Evolutionary conservation across 1,140 invertebrate genomes (phyloP), one percentile per base, ranked within the genome.

Genomic region (Cotesia chilonis): DNA sequence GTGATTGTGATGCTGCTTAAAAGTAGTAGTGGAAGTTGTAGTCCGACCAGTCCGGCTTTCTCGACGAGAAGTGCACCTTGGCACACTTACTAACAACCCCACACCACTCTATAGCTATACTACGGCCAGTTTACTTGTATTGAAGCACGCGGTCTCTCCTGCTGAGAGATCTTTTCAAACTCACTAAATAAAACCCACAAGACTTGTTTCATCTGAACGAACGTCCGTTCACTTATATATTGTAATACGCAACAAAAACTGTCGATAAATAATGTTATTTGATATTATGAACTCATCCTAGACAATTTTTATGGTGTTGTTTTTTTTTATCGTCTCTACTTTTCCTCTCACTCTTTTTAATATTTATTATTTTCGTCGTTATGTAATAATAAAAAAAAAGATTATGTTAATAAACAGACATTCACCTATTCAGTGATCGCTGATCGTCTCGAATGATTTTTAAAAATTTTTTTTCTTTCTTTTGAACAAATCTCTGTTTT

Each of bases 31-130:
- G 71, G 67, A 69, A 69, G 55, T 52, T 59, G 63, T 68, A 69
- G 75, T 72, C 70, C 47, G 73, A 70, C 64, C 64, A 68, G 76
- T 75, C 64, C 76, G 73, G 74, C 76, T 77, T 77, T 77, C 76
- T 77, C 76, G 74, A 68, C 70, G 70, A 77, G 76, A 77, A 73
- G 76, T 75, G 76, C 70, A 77, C 76, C 76, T 77, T 77, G 76
- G 76, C 76, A 75, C 71, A 77, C 76, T 77, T 77, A 75, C 63
- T 51, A 63, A 10, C 65, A 71, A 73, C 76, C 75, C 73, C 70
- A 72, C 71, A 64, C 70, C 67, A 74, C 57, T n/a, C 65, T 20
- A 61, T 63, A 37, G 57, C 20, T 28, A 10, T 47, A 9, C 65
- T 20, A 55, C 68, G 47, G 57, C 20, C 28, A 10, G 38, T 14